Evolutionary conservation across 2,797 vertebrate genomes (phyloP).

Genomic region (Tauraco hartlaubi): DNA sequence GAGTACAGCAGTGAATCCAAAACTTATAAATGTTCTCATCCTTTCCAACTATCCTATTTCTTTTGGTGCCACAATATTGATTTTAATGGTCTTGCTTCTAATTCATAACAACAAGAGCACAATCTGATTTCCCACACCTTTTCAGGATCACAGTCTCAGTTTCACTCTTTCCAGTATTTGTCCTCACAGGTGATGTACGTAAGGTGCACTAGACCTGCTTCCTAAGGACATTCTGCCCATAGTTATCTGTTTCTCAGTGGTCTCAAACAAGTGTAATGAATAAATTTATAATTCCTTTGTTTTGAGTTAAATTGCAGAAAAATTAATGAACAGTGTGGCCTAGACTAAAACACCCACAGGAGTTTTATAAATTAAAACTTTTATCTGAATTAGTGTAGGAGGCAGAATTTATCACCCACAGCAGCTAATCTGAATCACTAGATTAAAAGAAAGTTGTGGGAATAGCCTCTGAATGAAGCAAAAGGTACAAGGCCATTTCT

Average conservation of each 20-base stretch:
- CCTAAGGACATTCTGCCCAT: not conserved
- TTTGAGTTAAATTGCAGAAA: slow-evolving; percentile 13
- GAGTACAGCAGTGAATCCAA: not conserved
- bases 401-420: not conserved
- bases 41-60: not conserved
- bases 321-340: not conserved
- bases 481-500: not conserved
- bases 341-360: slow-evolving; percentile 16
- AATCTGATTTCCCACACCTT: not conserved
- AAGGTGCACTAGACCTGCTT: not conserved
- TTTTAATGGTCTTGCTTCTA: not conserved
- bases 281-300: not conserved
- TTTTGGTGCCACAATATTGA: not conserved
- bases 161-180: not conserved
- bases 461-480: not conserved
- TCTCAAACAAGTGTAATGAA: not conserved
- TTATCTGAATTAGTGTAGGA: slow-evolving; percentile 14
- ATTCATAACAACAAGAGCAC: not conserved
- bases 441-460: not conserved
- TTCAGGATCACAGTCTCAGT: not conserved
- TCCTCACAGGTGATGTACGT: not conserved
- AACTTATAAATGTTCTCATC: not conserved
- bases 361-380: slow-evolving; percentile 37
- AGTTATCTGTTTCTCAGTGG: not conserved
- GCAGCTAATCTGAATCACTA: not conserved